Conservation (phyloP, 2,888 invertebrate species). For the Harpalus rubripes region DNA sequence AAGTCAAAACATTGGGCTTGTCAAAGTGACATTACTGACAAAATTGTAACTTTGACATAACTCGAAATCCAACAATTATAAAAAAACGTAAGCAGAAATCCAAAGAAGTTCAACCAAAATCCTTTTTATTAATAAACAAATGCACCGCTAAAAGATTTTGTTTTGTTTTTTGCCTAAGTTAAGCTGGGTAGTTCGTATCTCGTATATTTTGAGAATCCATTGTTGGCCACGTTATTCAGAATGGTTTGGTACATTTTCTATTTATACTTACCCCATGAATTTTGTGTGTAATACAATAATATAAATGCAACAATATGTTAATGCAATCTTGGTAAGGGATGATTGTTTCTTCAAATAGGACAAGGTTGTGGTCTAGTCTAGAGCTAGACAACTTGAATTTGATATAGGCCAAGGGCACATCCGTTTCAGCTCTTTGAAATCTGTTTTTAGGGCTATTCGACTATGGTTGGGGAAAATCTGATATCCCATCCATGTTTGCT, state of each 20-base stretch:
- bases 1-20: no score
- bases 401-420: background rate
- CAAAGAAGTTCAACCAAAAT: no score
- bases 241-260: background rate
- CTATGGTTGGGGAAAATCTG: background rate
- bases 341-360: background rate
- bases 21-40: no score
- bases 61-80: no score
- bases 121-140: no score
- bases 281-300: background rate
- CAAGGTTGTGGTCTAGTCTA: background rate
- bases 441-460: background rate
- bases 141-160: no score
- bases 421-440: background rate
- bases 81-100: no score
- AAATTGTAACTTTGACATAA: no score
- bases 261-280: background rate
- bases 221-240: background rate
- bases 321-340: background rate
- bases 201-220: no score
- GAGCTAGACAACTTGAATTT: background rate
- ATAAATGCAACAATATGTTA: background rate
- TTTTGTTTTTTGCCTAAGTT: no score
- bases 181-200: no score
- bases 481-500: background rate